Conservation (phyloP, 2,797 vertebrate species). For the Tachyglossus aculeatus region DNA sequence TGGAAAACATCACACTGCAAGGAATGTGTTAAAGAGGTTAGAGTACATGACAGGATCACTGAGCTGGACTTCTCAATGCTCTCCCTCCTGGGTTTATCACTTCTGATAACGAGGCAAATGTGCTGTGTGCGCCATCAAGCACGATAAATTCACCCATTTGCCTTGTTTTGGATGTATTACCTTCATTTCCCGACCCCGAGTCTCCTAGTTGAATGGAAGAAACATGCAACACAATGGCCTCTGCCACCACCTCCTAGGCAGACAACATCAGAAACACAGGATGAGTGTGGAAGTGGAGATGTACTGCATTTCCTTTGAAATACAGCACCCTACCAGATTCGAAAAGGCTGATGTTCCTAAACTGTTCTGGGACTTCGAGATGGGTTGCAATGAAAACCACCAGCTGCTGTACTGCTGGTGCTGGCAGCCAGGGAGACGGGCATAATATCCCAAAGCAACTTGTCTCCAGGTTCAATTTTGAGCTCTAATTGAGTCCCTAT, state of each 20-base stretch:
- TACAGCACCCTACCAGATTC: slow-evolving; percentile 21
- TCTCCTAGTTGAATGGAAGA: neutral
- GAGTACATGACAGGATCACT: neutral
- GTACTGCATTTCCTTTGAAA: slow-evolving; percentile 12
- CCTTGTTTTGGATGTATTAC: neutral
- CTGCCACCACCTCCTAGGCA: neutral
- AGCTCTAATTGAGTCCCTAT: slow-evolving; percentile 33
- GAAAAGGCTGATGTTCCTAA: slow-evolving; percentile 26
- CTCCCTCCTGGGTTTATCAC: neutral
- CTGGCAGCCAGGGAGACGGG: slow-evolving; percentile 3
- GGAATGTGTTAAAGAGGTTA: neutral
- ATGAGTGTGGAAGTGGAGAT: too few relatives aligned
- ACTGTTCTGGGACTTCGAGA: slow-evolving; percentile 5
- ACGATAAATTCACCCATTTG: neutral
- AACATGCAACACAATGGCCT: neutral
- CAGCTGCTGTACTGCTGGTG: slow-evolving; percentile 30
- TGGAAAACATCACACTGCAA: neutral
- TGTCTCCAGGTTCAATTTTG: slow-evolving; percentile 29
- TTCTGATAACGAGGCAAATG: neutral
- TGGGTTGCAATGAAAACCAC: slow-evolving; percentile 30
- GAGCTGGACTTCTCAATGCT: neutral
- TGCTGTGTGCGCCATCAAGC: too few relatives aligned
- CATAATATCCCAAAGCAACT: slow-evolving; percentile 12
- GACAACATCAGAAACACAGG: slow-evolving; percentile 7
- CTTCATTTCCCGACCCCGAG: neutral